These are phyloP conservation scores for Zygogramma bicolorata DNA, from an alignment of 2,888 invertebrate species.

Conservation along the genomic window DNA sequence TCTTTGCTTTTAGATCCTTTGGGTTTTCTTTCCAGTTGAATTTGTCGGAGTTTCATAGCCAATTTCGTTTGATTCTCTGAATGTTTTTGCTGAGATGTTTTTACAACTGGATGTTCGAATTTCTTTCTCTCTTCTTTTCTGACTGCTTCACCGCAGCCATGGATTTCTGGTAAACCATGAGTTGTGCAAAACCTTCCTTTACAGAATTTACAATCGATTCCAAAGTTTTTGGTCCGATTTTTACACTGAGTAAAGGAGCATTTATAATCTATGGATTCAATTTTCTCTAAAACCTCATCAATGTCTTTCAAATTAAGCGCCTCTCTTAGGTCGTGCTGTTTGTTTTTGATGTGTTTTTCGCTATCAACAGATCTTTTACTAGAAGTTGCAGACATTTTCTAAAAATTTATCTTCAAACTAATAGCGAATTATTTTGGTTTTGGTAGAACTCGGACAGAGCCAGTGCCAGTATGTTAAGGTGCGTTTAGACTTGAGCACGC, in stretches of 20 bases:
- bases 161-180: conserved; percentile 76
- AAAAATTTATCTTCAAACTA: no score
- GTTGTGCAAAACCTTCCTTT: conserved; percentile 72
- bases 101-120: conserved; percentile 57
- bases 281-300: conserved; percentile 72
- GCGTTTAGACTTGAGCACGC: no score
- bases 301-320: conserved; percentile 61
- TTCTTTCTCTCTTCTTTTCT: conserved; percentile 58
- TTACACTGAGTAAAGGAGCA: conserved; percentile 71
- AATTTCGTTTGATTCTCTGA: conserved; percentile 72
- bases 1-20: conserved; percentile 4
- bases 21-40: conserved; percentile 65
- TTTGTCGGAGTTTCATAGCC: conserved; percentile 72
- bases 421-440: no score
- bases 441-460: no score
- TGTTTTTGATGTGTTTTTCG: conserved; percentile 51
- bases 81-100: conserved; percentile 70
- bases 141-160: conserved; percentile 76
- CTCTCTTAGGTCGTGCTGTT: conserved; percentile 58
- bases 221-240: conserved; percentile 67
- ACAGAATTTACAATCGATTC: conserved; percentile 72
- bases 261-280: conserved; percentile 71
- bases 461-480: no score
- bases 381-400: neutral
- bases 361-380: conserved; percentile 40